Evolutionary conservation across 1,140 invertebrate species (phyloP).

Genomic region (Sitobion miscanthi): DNA sequence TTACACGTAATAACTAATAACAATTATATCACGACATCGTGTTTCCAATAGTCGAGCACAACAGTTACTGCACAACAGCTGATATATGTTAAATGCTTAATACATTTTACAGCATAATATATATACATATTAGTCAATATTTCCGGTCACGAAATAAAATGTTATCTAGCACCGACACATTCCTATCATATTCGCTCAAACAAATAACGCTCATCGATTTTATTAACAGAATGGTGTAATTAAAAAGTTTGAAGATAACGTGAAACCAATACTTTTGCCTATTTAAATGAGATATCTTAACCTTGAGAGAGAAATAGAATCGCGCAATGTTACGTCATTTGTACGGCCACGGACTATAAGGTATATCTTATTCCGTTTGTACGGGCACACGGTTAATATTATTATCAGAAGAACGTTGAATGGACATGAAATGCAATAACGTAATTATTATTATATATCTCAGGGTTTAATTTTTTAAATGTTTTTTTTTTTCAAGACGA

Average conservation of each 20-base stretch:
- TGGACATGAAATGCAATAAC: neutral
- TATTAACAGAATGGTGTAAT: neutral
- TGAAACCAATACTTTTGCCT: neutral
- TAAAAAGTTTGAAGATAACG: neutral
- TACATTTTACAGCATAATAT: neutral
- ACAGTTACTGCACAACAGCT: neutral
- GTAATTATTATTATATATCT: neutral
- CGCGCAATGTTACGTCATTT: neutral
- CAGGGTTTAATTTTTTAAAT: neutral
- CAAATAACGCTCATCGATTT: neutral
- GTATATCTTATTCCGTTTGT: neutral
- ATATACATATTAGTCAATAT: neutral
- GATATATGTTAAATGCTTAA: neutral
- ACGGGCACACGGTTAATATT: neutral
- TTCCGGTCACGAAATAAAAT: neutral
- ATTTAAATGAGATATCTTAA: neutral
- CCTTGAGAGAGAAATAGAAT: neutral
- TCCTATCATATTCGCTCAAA: neutral
- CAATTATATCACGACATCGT: neutral
- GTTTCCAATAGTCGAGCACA: neutral
- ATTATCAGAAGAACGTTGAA: neutral
- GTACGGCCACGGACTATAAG: neutral
- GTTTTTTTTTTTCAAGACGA: neutral
- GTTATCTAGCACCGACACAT: neutral
- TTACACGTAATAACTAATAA: neutral